Evolutionary conservation across 2,113 vertebrate genomes (phyloP), one percentile per base, ranked within the genome.

Genomic region (Eretmochelys imbricata): DNA sequence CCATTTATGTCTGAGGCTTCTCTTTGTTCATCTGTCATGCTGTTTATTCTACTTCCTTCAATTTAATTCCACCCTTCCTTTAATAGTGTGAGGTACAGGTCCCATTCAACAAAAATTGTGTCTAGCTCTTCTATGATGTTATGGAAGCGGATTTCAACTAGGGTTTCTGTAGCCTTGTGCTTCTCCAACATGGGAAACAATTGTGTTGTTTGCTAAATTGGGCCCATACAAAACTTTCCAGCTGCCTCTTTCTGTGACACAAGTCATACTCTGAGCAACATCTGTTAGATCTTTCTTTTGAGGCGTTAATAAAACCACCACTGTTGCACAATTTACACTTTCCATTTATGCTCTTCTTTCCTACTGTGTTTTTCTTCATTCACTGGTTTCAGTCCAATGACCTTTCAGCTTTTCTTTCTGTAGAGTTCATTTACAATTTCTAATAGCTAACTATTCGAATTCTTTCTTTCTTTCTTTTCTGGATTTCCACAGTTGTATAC

Each of bases 361-460:
- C 57, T 84, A 55, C 6, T 88, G 19, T 85, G 51, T 48, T 88
- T 95, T 92, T 51, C 29, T 94, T 94, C 19, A 54, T 91, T 91
- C 62, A 27, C 11, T 62, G 2, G 14, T 92, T 96, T 94, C 79
- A 91, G 79, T 49, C 35, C 72, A 95, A 89, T 85, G 82, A 82
- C 62, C 85, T 89, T 93, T 82, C 38, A 69, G 13, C 7, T 51
- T 54, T 91, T 89, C 27, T 82, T 92, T 82, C 55, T 93, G 20
- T 72, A 65, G 92, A 80, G 80, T 95, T 87, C 90, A 89, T 95
- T 88, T 89, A 62, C 51, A 88, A 20, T 83, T 95, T 89, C 51
- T 69, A 46, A 85, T 84, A 19, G 42, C 53, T 0, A 0, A 1
- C 22, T 86, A 2, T 84, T 92, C 86, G 13, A 94, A 78, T 59